These are phyloP conservation scores for Tromatobia lineatoria DNA, from an alignment of 2,888 invertebrate species.

Conservation along the genomic window DNA sequence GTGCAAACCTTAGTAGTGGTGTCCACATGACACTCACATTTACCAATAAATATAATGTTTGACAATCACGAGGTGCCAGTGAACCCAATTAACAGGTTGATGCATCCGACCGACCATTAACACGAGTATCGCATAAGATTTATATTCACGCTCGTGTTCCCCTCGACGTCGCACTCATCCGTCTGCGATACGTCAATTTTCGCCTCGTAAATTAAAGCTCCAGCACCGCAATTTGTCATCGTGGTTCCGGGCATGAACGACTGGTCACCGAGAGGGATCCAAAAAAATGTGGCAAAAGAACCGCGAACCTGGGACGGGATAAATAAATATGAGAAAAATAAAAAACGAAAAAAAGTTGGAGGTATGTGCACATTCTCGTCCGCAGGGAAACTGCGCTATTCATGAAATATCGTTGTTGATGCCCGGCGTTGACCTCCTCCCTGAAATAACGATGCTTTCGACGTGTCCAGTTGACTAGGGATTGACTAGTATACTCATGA, in stretches of 20 bases:
- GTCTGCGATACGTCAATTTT: slow-evolving; percentile 71
- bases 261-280: slow-evolving; percentile 17
- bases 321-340: slow-evolving; percentile 43
- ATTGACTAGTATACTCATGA: slow-evolving; percentile 6
- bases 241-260: slow-evolving; percentile 36
- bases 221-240: slow-evolving; percentile 68
- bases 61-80: slow-evolving; percentile 30
- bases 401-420: slow-evolving; percentile 63
- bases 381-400: slow-evolving; percentile 53
- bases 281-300: slow-evolving; percentile 40
- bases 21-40: neutral
- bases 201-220: slow-evolving; percentile 68
- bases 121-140: slow-evolving; percentile 56
- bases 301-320: slow-evolving; percentile 21
- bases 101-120: slow-evolving; percentile 56
- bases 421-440: slow-evolving; percentile 6
- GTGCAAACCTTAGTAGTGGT: neutral
- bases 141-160: slow-evolving; percentile 40
- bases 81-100: slow-evolving; percentile 56
- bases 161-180: slow-evolving; percentile 35
- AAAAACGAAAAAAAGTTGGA: slow-evolving; percentile 47
- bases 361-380: slow-evolving; percentile 29
- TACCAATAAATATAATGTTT: slow-evolving; percentile 30
- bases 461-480: neutral
- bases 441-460: slow-evolving; percentile 14